Base-by-base conservation (phyloP, 1,140 invertebrate genomes). In the Drosophila mauritiana region DNA sequence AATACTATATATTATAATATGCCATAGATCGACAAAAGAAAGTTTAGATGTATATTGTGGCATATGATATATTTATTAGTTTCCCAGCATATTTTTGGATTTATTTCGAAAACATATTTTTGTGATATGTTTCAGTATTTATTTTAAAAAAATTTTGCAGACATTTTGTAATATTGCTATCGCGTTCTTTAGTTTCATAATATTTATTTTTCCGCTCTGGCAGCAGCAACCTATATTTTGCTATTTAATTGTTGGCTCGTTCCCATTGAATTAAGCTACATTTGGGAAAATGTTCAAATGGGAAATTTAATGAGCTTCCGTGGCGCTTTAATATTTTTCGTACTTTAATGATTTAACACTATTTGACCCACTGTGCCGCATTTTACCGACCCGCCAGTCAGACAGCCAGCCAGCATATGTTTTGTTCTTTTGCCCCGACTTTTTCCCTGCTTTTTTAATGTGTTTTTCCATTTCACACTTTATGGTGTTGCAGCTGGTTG, bases 401-500 rank as follows among this genome's bases (percentile, higher is more conserved):
- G 25, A 0, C 6, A 6, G 25, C 25, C 27, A 27, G 31, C 31
- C 31, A 54, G 48, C 65, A 68, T 69, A 52, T 69, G 65, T 55
- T 69, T 54, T 54, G 36, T 69, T 69, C 65, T 74, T 55, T 70
- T 45, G 5, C 11, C 45, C 37, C 59, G 37, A 39, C 46, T 46
- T 17, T 34, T 31, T 34, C 8, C 48, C 48, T 17, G 48, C 48
- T 51, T 52, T 72, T 69, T 73, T 73, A 52, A 61, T 73, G 55
- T 61, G 67, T 74, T 63, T 56, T 75, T 65, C 73, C 73, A 68
- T 69, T 69, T 69, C 65, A 69, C 65, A 69, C 65, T 69, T 69
- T 69, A 70, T 55, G 37, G 64, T 55, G 63, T 15, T 69, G 67
- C 67, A 70, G 67, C 64, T 70, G 67, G 34, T 20, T 22, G 36